Percentiles rank a stretch among this genome's conserved stretches.
These are phyloP conservation scores for Tribolium castaneum DNA, from an alignment of 1,140 invertebrate species.

Conservation along the genomic window DNA sequence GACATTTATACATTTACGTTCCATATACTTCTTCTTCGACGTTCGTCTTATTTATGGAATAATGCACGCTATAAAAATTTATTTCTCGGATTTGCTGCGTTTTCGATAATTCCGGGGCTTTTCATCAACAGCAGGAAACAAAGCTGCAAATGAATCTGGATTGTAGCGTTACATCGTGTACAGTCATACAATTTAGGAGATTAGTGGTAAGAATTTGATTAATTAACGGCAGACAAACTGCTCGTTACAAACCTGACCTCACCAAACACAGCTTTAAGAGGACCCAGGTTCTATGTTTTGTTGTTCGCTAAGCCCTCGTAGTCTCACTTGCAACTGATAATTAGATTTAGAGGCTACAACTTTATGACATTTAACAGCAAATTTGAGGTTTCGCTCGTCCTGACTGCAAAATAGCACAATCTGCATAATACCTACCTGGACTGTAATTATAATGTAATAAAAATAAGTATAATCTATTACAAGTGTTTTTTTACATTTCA, in stretches of 20 bases:
- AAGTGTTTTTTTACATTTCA: too few relatives aligned
- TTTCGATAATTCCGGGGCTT: background rate
- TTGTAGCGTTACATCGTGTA: background rate
- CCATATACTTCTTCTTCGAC: constrained; percentile 40
- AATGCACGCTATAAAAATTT: constrained; percentile 19
- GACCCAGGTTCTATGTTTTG: background rate
- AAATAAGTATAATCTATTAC: too few relatives aligned
- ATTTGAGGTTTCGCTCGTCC: background rate
- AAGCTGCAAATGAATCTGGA: too few relatives aligned
- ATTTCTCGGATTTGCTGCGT: background rate
- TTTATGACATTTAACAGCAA: background rate
- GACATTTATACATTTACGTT: constrained; percentile 46
- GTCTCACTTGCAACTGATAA: background rate
- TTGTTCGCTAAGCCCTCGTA: background rate
- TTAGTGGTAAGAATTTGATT: background rate
- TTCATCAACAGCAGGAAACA: background rate
- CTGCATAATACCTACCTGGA: too few relatives aligned
- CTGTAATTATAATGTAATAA: too few relatives aligned
- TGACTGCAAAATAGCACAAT: background rate
- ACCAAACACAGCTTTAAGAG: background rate
- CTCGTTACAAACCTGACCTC: background rate
- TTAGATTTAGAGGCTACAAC: background rate
- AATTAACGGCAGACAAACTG: background rate
- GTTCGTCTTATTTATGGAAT: constrained; percentile 27
- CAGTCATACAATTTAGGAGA: background rate